Evolutionary conservation across 2,797 vertebrate genomes (phyloP).

Genomic region (Protonibea diacanthus): DNA sequence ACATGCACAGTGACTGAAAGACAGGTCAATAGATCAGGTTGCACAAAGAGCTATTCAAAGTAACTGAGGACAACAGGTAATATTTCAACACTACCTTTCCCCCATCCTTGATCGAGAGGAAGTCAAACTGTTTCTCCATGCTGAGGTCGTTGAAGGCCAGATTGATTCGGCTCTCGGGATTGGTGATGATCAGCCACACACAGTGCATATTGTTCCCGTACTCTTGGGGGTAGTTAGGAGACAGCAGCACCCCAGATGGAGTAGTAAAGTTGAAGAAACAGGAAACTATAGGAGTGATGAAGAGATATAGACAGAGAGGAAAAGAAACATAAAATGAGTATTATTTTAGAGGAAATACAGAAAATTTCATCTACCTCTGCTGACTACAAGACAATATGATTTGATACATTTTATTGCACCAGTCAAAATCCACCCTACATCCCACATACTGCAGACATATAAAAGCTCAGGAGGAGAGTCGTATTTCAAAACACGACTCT

Average conservation of each 20-base stretch:
- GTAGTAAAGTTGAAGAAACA: constrained; percentile 99
- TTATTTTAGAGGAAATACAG: constrained; percentile 28
- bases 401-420: constrained; percentile 37
- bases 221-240: constrained; percentile 98
- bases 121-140: constrained; percentile 99
- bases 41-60: constrained; percentile 28
- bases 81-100: constrained; percentile 83
- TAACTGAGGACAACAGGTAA: constrained; percentile 21
- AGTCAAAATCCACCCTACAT: constrained; percentile 9
- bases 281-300: constrained; percentile 88
- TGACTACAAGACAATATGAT: constrained; percentile 26
- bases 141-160: constrained; percentile 98
- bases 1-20: constrained; percentile 14
- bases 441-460: neutral
- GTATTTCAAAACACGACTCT: constrained; percentile 16
- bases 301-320: constrained; percentile 16
- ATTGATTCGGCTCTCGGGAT: constrained; percentile 95
- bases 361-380: constrained; percentile 33
- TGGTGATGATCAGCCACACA: constrained; percentile 97
- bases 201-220: constrained; percentile 99
- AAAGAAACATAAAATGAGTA: constrained; percentile 29
- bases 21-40: constrained; percentile 23
- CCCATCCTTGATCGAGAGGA: constrained; percentile 96
- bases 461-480: constrained; percentile 19
- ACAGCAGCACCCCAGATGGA: constrained; percentile 93